A percentile compares a stretch with the other conserved stretches of the same genome.
phyloP scores from a whole-genome alignment of 2,113 vertebrate species.

The Mormyrus lacerda region DNA sequence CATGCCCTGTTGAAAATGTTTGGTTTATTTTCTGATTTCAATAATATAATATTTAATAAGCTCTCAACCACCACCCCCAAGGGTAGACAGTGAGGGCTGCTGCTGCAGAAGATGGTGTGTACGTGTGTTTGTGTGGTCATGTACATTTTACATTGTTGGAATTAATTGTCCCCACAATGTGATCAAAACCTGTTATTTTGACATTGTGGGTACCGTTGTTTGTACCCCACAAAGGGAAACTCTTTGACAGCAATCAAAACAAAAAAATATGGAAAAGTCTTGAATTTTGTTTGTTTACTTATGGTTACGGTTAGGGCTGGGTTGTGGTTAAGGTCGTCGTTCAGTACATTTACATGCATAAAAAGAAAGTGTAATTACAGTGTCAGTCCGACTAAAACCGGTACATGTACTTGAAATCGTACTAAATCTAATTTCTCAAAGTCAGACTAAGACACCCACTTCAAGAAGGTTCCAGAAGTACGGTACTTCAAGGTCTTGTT shows the following conservation, averaged over 20 bases:
- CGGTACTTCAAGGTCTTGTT: too few relatives aligned
- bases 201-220: not conserved
- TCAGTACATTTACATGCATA: too few relatives aligned
- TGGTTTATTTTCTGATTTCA: slow-evolving; percentile 13
- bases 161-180: not conserved
- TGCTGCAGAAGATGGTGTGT: not conserved
- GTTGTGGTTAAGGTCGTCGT: not conserved
- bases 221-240: not conserved
- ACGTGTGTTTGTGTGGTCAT: not conserved
- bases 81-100: not conserved
- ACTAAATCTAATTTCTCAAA: too few relatives aligned
- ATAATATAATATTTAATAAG: not conserved
- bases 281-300: not conserved
- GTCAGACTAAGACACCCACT: too few relatives aligned
- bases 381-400: too few relatives aligned
- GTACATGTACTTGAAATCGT: too few relatives aligned
- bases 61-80: not conserved
- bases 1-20: not conserved
- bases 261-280: too few relatives aligned
- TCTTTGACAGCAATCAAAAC: not conserved
- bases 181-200: not conserved
- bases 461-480: too few relatives aligned
- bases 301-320: not conserved
- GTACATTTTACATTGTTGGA: not conserved
- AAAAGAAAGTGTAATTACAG: too few relatives aligned